Conservation (phyloP, 2,888 invertebrate genomes). For the Cosmorhoe ocellata region DNA sequence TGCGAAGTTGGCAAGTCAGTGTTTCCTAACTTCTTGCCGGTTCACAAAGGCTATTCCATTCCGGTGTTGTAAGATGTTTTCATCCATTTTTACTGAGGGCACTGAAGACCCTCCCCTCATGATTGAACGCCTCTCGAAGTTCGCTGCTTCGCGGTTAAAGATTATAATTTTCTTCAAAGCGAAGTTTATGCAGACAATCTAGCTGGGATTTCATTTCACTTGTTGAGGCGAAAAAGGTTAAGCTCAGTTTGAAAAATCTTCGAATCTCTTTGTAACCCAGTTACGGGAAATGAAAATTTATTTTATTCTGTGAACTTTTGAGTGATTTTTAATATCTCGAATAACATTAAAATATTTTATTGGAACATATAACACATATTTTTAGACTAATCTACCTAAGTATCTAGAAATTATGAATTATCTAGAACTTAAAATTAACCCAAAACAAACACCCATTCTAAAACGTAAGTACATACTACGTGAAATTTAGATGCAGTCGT, state of each 20-base stretch:
- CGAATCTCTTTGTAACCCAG: not conserved
- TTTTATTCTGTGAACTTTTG: not conserved
- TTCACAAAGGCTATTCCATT: slow-evolving; percentile 45
- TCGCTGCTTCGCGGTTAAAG: slow-evolving; percentile 35
- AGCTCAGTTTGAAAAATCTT: slow-evolving; percentile 18
- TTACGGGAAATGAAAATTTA: not conserved
- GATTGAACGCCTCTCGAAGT: slow-evolving; percentile 47
- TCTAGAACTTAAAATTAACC: no score
- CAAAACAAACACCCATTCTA: no score
- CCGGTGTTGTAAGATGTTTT: slow-evolving; percentile 45
- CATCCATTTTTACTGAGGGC: slow-evolving; percentile 45
- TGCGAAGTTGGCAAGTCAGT: slow-evolving; percentile 40
- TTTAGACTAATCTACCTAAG: no score
- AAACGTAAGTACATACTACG: no score
- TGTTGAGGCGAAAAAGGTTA: slow-evolving; percentile 33
- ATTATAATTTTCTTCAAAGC: slow-evolving; percentile 52
- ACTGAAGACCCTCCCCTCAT: slow-evolving; percentile 41
- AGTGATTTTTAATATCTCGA: no score
- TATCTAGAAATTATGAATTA: no score
- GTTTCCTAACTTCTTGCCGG: slow-evolving; percentile 33
- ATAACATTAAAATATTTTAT: no score
- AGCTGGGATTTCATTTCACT: slow-evolving; percentile 40
- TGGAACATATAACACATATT: no score
- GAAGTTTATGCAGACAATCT: slow-evolving; percentile 47
- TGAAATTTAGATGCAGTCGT: no score